Base-by-base conservation (phyloP, 2,797 vertebrate species). In the Thamnophis elegans region DNA sequence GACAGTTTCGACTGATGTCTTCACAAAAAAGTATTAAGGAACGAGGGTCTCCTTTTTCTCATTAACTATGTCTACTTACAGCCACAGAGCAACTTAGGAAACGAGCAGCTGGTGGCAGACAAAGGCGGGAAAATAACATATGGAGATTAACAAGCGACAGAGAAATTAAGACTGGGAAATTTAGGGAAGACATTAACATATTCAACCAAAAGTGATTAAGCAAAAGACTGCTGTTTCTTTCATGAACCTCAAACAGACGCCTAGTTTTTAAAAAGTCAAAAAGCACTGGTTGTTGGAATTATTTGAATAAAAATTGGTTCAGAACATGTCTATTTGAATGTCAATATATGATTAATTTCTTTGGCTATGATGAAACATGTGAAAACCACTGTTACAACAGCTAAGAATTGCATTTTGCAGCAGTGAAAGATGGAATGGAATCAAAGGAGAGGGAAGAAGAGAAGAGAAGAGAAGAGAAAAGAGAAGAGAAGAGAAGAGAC, bases 121-220 rank as follows among this genome's bases (percentile, higher is more conserved):
- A 53, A 11, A 13, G 18, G n/a, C 0, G 18, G 14, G 10, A 16
- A 55, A 56, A 25, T 36, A 26, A 87, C 87, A 87, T 73, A 85
- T 25, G 12, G 20, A 89, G 73, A 90, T 78, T 85, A 90, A 26
- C 8, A 47, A 65, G 86, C 36, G 36, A 12, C 62, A 78, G 55
- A 4, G 12, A 53, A 51, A 14, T 32, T 58, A 51, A 5, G 20
- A 32, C 2, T 22, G 10, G 14, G 59, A 55, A 59, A 54, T n/a
- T 5, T 51, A 92, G 13, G 42, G 10, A 85, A 1, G 1, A 26
- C 90, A 94, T 87, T 78, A 85, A 94, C 58, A 10, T 36, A 82
- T 3, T 5, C 22, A 55, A 25, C 92, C 1, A 86, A 92, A 78
- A 87, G 59, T 58, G 94, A 94, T 62, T 68, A 82, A 90, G 92